A percentile compares a stretch with the other conserved stretches of the same genome.
Evolutionary conservation across 2,113 vertebrate genomes (phyloP).

Genomic region (Riparia riparia): DNA sequence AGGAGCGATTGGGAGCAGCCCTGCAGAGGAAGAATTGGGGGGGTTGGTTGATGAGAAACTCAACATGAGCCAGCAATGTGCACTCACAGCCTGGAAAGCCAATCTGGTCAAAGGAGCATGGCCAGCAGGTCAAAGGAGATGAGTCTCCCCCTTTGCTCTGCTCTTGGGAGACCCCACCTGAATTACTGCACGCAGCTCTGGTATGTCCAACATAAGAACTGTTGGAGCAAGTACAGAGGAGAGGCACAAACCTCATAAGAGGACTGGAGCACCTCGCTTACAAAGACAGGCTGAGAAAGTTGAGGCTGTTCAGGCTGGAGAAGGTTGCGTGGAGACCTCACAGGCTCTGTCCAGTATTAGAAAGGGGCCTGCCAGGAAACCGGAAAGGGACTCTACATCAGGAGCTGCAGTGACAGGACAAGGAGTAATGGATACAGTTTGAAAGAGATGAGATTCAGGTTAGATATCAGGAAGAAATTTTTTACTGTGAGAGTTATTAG

Average conservation of each 20-base stretch:
- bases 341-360: not conserved
- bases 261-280: not conserved
- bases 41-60: not conserved
- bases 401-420: not conserved
- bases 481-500: not conserved
- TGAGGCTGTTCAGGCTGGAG: not conserved
- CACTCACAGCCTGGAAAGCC: not conserved
- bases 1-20: not conserved
- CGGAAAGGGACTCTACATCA: not conserved
- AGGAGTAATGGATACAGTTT: not conserved
- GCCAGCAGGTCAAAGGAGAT: not conserved
- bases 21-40: not conserved
- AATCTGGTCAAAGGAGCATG: not conserved
- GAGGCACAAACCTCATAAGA: not conserved
- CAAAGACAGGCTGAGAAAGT: not conserved
- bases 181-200: not conserved
- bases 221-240: not conserved
- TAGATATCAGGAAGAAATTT: not conserved
- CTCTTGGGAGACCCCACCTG: not conserved
- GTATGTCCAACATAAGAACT: not conserved
- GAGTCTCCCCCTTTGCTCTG: not conserved
- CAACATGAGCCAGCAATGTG: not conserved
- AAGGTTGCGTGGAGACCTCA: not conserved
- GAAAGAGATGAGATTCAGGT: not conserved
- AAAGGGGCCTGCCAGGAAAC: rapidly evolving